Percentiles rank a stretch among this genome's conserved stretches.
Conservation (phyloP, 2,888 invertebrate genomes). For the Adineta ricciae region DNA sequence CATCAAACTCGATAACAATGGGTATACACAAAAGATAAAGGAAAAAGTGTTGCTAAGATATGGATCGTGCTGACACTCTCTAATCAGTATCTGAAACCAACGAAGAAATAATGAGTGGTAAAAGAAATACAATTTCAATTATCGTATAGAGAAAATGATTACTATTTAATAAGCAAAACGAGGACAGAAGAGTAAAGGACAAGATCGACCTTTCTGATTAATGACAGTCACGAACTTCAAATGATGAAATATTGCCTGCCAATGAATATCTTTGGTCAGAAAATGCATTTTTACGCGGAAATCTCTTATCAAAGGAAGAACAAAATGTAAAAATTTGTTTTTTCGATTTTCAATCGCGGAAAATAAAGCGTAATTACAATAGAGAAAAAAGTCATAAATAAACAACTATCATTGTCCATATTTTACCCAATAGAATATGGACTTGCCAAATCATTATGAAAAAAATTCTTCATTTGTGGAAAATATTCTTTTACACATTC, state of each 20-base stretch:
- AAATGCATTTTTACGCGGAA: no score
- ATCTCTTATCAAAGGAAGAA: no score
- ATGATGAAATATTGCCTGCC: no score
- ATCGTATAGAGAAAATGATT: not conserved
- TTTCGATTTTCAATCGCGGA: not conserved
- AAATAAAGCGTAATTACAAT: not conserved
- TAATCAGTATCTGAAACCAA: not conserved
- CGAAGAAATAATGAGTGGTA: not conserved
- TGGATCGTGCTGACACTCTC: no score
- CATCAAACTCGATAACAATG: not conserved
- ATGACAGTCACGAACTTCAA: no score
- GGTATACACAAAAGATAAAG: not conserved
- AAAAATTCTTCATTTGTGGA: not conserved
- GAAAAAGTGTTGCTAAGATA: not conserved
- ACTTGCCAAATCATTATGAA: not conserved
- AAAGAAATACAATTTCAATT: no score
- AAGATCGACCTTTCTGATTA: no score
- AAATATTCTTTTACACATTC: not conserved
- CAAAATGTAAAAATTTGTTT: no score
- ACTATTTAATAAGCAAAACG: not conserved
- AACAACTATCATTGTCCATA: not conserved
- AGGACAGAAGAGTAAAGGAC: not conserved
- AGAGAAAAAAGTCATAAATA: not conserved
- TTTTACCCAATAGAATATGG: not conserved
- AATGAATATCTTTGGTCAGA: no score